phyloP scores from a whole-genome alignment of 92 coral and sea anemone species.

The Ricordea florida region DNA sequence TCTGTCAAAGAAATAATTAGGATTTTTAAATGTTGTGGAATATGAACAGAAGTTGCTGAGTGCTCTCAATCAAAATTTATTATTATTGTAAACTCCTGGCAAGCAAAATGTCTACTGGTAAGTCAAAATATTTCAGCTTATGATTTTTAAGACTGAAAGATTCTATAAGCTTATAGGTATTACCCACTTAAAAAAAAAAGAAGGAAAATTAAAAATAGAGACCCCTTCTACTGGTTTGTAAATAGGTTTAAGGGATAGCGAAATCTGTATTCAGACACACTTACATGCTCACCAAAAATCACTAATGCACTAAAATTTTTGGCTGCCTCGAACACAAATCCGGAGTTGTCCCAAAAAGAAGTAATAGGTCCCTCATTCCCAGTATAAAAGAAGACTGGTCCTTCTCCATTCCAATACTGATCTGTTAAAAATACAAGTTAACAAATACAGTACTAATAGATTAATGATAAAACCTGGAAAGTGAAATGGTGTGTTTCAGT shows the following conservation, averaged over 20 bases:
- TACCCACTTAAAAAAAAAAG: not conserved
- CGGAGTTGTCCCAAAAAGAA: slow-evolving; percentile 86
- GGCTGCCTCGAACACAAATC: slow-evolving; percentile 96
- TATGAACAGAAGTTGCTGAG: too few relatives aligned
- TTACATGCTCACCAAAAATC: slow-evolving; percentile 93
- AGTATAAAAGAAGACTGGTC: slow-evolving; percentile 93
- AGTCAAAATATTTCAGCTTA: too few relatives aligned
- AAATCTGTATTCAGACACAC: too few relatives aligned
- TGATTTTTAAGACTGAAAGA: too few relatives aligned
- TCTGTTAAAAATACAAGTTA: slow-evolving; percentile 28
- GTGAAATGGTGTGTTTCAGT: too few relatives aligned
- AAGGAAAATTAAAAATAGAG: not conserved
- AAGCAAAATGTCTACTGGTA: too few relatives aligned
- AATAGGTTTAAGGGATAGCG: not conserved
- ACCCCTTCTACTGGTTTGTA: not conserved
- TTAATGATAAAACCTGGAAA: too few relatives aligned
- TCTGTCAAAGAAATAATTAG: slow-evolving; percentile 33
- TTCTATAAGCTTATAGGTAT: too few relatives aligned
- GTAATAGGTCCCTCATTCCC: slow-evolving; percentile 92
- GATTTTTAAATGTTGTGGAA: too few relatives aligned
- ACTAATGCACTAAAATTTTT: slow-evolving; percentile 79
- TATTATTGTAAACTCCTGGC: not conserved
- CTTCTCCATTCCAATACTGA: slow-evolving; percentile 84
- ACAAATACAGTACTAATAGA: not conserved
- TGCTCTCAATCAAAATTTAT: not conserved